Conservation (phyloP, 2,888 invertebrate genomes). For the Apotomis betuletana region DNA sequence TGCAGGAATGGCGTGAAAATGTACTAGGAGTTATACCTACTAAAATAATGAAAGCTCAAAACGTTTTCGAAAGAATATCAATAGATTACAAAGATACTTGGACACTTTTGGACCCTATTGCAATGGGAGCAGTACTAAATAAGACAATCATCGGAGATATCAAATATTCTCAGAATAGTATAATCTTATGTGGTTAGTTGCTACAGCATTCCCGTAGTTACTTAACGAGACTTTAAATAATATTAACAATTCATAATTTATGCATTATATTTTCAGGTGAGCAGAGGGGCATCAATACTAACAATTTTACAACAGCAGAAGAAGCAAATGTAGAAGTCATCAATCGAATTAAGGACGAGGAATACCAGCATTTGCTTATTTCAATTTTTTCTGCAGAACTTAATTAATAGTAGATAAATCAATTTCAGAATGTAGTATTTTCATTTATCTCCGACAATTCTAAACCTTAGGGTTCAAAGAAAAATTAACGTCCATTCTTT, state of each 20-base stretch:
- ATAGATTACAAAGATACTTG: constrained; percentile 8
- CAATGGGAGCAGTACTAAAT: constrained; percentile 20
- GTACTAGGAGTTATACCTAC: constrained; percentile 40
- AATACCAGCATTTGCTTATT: constrained; percentile 56
- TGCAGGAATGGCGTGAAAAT: constrained; percentile 32
- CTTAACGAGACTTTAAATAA: no score
- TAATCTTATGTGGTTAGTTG: constrained; percentile 25
- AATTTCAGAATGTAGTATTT: no score
- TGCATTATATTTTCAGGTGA: constrained; percentile 49
- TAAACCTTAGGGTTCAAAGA: no score
- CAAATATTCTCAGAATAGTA: constrained; percentile 30
- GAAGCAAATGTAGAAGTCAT: constrained; percentile 54
- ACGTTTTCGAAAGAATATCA: constrained; percentile 36
- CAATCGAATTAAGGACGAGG: constrained; percentile 46
- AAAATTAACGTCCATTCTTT: no score
- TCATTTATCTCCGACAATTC: no score
- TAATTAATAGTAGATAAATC: background rate
- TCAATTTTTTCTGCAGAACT: constrained; percentile 58
- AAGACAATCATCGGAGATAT: constrained; percentile 16
- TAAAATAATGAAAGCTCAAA: constrained; percentile 35
- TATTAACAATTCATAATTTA: no score
- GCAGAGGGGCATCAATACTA: constrained; percentile 55
- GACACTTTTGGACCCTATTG: constrained; percentile 30
- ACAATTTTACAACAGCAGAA: constrained; percentile 51
- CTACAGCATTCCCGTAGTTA: background rate